These are phyloP conservation scores for Schlechtendalia chinensis DNA, from an alignment of 1,140 invertebrate species.

Conservation along the genomic window DNA sequence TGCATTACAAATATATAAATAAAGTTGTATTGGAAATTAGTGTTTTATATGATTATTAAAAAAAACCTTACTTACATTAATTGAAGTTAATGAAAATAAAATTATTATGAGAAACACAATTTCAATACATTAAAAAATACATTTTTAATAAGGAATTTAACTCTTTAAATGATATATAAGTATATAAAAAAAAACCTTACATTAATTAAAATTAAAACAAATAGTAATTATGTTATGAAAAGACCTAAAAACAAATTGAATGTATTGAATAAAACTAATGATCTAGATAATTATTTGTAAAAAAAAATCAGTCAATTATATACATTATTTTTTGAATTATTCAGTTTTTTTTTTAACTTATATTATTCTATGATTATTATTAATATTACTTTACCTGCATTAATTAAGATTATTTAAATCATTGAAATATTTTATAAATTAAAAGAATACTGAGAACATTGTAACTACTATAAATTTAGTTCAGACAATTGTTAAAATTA, in stretches of 20 bases:
- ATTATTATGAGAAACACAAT: background rate
- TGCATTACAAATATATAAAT: background rate
- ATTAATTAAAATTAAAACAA: background rate
- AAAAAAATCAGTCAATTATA: no score
- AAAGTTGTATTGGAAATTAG: no score
- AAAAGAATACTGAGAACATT: background rate
- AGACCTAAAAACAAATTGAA: no score
- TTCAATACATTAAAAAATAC: background rate
- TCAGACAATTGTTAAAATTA: no score
- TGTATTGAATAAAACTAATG: no score
- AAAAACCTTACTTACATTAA: constrained; percentile 18
- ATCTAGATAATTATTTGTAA: no score
- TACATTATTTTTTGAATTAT: background rate
- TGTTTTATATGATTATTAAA: constrained; percentile 11
- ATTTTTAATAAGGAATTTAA: background rate
- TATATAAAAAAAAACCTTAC: background rate
- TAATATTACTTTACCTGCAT: constrained; percentile 24
- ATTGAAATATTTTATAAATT: background rate
- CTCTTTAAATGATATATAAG: background rate
- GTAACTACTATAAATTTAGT: no score
- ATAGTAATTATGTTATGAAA: no score
- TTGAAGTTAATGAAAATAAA: background rate
- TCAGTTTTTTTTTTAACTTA: background rate
- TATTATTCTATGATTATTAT: constrained; percentile 14
- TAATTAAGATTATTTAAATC: background rate